phyloP scores from a whole-genome alignment of 2,113 vertebrate genomes.

The Phycodurus eques region DNA sequence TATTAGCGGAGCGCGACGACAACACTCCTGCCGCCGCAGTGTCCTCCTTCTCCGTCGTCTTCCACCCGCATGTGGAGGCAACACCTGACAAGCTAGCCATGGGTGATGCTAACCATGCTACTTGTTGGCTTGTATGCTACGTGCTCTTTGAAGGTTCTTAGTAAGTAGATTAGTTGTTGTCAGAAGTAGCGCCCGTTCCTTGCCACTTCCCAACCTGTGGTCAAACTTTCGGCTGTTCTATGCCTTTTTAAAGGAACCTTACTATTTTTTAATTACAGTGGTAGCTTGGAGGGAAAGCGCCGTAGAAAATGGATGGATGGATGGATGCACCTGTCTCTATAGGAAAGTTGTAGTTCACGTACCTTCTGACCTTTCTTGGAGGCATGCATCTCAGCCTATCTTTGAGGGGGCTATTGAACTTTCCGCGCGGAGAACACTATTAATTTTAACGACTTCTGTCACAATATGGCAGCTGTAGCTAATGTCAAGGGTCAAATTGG shows the following conservation, averaged over 20 bases:
- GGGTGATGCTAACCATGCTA: not conserved
- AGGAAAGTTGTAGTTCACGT: not conserved
- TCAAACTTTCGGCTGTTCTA: not conserved
- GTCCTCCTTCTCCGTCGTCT: not conserved
- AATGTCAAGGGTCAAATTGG: not conserved
- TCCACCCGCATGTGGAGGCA: not conserved
- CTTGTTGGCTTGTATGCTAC: not conserved
- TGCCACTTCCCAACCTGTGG: not conserved
- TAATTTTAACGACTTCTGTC: not conserved
- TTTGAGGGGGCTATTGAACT: not conserved
- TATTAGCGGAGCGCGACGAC: slow-evolving; percentile 44
- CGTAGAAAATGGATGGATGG: no score
- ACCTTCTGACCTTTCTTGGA: not conserved
- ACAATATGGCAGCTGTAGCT: not conserved
- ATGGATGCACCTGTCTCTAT: no score
- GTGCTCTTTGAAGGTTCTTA: not conserved
- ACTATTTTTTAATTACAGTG: no score
- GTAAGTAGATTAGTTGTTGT: not conserved
- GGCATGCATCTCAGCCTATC: not conserved
- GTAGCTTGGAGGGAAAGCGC: no score
- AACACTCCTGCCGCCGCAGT: slow-evolving; percentile 4
- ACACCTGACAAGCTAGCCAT: not conserved
- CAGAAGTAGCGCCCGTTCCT: not conserved
- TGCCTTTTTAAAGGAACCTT: not conserved
- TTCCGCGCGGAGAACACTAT: not conserved